Base-by-base conservation (phyloP, 37 sponge, comb jelly and placozoan genomes). In the Diacarnus erythraeanus region DNA sequence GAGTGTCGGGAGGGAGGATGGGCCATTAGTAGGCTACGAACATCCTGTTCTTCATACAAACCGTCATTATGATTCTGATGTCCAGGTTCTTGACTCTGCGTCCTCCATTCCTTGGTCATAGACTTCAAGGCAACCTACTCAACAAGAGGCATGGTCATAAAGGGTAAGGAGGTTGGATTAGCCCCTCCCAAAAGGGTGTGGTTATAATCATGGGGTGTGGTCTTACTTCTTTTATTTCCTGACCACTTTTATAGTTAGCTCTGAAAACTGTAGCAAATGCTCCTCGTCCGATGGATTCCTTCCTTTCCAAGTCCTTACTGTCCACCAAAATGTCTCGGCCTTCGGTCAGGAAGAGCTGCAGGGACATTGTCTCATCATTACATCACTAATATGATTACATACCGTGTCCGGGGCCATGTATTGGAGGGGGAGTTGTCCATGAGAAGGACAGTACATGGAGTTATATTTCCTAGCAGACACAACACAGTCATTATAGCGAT, bases 331-430 rank as follows among this genome's bases (percentile, higher is more conserved):
- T 72, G 36, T 88, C 79, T 21, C 65, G 44, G 17, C 88, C 88
- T 33, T 83, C 40, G 9, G 83, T 82, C 58, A 83, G 33, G 60
- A 88, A 88, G 65, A 88, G 57, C 88, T 88, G 71, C 34, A 29
- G 39, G 2, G 42, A 40, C 31, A 59, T 47, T 12, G 12, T 47
- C 6, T 47, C 6, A 15, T 15, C 51, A 47, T 15, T 15, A 47
- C 12, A 47, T 12, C 6, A 47, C 51, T 12, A 47, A 12, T 47
- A 47, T 47, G 10, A 47, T 15, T 47, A 15, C 51, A 47, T 47
- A 47, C 91, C 23, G 84, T 74, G 64, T 93, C 87, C 23, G 94
- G 94, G 37, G 87, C 87, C 36, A 93, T 79, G 82, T 89, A 86
- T 35, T 75, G 54, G 29, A 86, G 77, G 42, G 77, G 84, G 22